Conservation (phyloP, 2,113 vertebrate genomes). For the Mus pahari region DNA sequence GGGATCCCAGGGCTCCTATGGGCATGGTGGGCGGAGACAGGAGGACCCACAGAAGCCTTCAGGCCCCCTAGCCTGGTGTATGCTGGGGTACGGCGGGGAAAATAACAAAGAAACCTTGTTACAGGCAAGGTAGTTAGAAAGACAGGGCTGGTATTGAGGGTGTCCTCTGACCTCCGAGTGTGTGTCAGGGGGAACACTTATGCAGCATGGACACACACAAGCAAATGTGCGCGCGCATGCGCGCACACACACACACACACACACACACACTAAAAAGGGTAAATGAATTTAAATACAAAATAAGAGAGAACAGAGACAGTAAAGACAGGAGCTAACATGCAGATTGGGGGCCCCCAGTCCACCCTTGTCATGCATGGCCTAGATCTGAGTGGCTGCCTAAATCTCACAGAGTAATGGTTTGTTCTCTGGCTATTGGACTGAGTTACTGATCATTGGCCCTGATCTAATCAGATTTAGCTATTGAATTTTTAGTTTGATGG, state of each 20-base stretch:
- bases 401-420: not conserved
- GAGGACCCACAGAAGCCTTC: not conserved
- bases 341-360: fast-evolving
- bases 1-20: not conserved
- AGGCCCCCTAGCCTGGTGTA: not conserved
- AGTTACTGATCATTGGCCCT: not conserved
- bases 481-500: not conserved
- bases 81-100: too few species aligned
- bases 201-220: not conserved
- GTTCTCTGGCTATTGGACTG: not conserved
- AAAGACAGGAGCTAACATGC: fast-evolving
- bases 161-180: not conserved
- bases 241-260: not conserved
- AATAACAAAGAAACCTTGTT: not conserved
- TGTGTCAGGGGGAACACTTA: too few species aligned
- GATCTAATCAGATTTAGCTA: not conserved
- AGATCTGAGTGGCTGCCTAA: not conserved
- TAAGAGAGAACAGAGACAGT: not conserved
- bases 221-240: not conserved
- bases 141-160: not conserved
- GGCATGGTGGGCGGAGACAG: not conserved
- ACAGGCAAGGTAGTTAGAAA: not conserved
- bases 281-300: not conserved
- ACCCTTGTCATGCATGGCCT: not conserved
- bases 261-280: not conserved